phyloP scores from a whole-genome alignment of 2,888 invertebrate species.

The Lasioglossum figueresi region DNA sequence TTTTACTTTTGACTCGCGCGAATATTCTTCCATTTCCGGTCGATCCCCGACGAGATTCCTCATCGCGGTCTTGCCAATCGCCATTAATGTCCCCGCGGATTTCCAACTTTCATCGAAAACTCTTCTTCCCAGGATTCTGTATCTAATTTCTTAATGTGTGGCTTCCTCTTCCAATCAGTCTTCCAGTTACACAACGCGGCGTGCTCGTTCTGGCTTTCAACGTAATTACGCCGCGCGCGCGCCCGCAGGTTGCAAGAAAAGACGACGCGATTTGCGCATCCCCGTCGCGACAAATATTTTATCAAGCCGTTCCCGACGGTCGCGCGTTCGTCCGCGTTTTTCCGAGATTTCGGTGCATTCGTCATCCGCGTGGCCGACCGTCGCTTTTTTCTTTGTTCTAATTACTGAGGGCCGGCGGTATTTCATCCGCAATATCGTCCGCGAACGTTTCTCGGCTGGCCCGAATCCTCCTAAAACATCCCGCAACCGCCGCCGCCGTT shows the following conservation, averaged over 20 bases:
- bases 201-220: slow-evolving; percentile 9
- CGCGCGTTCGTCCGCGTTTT: background rate
- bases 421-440: slow-evolving; percentile 17
- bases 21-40: background rate
- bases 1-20: background rate
- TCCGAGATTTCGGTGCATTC: background rate
- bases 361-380: background rate
- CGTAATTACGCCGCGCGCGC: background rate
- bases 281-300: slow-evolving; percentile 5
- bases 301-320: background rate
- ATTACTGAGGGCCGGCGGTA: background rate
- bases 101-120: slow-evolving; percentile 9
- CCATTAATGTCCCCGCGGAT: slow-evolving; percentile 12
- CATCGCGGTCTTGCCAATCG: slow-evolving; percentile 7
- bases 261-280: slow-evolving; percentile 1
- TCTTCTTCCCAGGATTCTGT: background rate
- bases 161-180: slow-evolving; percentile 13
- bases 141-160: slow-evolving; percentile 14
- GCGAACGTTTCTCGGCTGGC: slow-evolving; percentile 1
- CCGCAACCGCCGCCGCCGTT: background rate
- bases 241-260: background rate
- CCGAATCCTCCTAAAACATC: slow-evolving; percentile 9
- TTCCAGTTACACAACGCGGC: background rate
- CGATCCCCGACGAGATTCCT: background rate
- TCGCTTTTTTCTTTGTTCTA: slow-evolving; percentile 11